Base-by-base conservation (phyloP, 37 sponge, comb jelly and placozoan species). In the Halichondria panicea region DNA sequence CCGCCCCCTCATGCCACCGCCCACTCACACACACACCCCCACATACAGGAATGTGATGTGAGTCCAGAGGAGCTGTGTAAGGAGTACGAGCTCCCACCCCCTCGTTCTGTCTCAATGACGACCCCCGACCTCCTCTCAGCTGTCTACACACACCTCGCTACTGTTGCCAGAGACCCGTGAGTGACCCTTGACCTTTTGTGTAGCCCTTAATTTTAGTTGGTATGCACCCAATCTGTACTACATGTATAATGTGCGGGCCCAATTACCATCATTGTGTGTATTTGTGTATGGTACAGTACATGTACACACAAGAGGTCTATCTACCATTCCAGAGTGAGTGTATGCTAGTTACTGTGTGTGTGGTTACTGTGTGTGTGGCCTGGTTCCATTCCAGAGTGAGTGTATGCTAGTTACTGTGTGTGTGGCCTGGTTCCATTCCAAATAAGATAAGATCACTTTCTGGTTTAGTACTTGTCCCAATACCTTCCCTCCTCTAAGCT, bases 141-240 rank as follows among this genome's bases (percentile, higher is more conserved):
- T 40, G 77, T 80, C 15, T 90, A 84, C 70, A 68, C 46, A 13
- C 63, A 43, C 25, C 37, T 90, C 18, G 78, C 86, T 21, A 43
- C 67, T 24, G 52, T 90, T 45, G 81, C 91, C 43, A 76, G 41
- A 24, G 77, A 90, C 33, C 91, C 91, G 91, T 90, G 53, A 70
- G 90, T 65, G 2, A 38, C 30, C 4, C 13, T 24, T 18, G 15
- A 48, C 13, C 11, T 48, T 48, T 48, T 18, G 15, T 48, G 52
- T 48, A 18, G 52, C 15, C 11, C 11, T 15, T 48, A 15, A 48
- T 48, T 11, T 15, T n/a, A n/a, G n/a, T n/a, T 60, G 62, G n/a
- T 18, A 9, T 60, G 62, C 9, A n/a, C n/a, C n/a, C n/a, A n/a
- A n/a, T n/a, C n/a, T n/a, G n/a, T n/a, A n/a, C n/a, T n/a, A n/a